Evolutionary conservation across 2,888 invertebrate species (phyloP).

Genomic region (Parnassius mnemosyne): DNA sequence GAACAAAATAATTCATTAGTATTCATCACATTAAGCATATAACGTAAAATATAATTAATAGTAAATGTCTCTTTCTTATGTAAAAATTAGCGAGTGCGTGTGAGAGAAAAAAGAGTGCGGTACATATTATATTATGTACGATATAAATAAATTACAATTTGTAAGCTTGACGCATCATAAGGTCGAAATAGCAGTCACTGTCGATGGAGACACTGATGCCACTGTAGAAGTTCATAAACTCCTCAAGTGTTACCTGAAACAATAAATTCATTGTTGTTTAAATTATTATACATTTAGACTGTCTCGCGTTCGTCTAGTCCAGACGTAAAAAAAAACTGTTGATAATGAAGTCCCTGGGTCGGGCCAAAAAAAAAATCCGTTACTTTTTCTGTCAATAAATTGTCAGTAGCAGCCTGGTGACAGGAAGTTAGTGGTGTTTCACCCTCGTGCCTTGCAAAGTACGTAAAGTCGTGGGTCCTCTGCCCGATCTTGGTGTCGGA

Average conservation of each 20-base stretch:
- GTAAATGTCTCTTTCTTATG: neutral
- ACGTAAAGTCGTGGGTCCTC: no score
- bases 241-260: constrained; percentile 93
- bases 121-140: neutral
- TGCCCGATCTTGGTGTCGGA: no score
- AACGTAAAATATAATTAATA: neutral
- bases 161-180: constrained; percentile 96
- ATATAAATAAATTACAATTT: constrained; percentile 83
- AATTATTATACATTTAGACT: no score
- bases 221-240: constrained; percentile 96
- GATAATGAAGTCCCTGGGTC: no score
- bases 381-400: no score
- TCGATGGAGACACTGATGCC: constrained; percentile 97
- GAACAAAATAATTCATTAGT: no score
- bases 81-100: neutral
- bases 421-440: no score
- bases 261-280: constrained; percentile 27
- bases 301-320: no score
- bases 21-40: neutral
- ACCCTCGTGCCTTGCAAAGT: no score
- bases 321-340: no score
- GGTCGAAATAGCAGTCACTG: constrained; percentile 95
- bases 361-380: no score
- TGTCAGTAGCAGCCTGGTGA: no score
- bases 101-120: neutral